These are phyloP conservation scores for Poecilobothrus nobilitatus DNA, from an alignment of 2,888 invertebrate genomes.

Conservation along the genomic window DNA sequence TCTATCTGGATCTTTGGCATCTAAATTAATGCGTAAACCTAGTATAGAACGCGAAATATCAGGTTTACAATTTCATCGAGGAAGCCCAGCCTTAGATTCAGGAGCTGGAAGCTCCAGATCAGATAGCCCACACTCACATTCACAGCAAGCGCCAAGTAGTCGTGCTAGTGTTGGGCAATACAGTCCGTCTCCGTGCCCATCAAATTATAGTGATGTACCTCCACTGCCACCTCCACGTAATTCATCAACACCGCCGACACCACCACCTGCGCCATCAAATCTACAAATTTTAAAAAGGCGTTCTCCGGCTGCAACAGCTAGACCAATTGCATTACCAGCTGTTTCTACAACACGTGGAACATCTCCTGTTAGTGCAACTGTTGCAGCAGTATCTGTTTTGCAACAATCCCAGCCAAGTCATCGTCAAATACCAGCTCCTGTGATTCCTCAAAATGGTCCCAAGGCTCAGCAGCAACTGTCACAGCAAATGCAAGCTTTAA, in stretches of 20 bases:
- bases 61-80: constrained; percentile 53
- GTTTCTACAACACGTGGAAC: constrained; percentile 59
- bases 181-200: constrained; percentile 50
- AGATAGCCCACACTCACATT: constrained; percentile 72
- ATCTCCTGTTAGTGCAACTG: constrained; percentile 56
- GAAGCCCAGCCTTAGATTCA: constrained; percentile 79
- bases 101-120: constrained; percentile 84
- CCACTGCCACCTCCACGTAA: constrained; percentile 58
- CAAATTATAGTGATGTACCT: constrained; percentile 52
- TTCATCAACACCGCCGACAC: constrained; percentile 59
- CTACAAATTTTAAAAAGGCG: constrained; percentile 67
- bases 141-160: constrained; percentile 51
- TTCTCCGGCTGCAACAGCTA: constrained; percentile 63
- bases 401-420: constrained; percentile 27
- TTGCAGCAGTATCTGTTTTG: constrained; percentile 27
- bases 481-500: constrained; percentile 81
- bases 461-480: constrained; percentile 77
- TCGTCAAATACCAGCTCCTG: constrained; percentile 52
- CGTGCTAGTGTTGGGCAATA: constrained; percentile 42
- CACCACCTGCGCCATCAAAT: constrained; percentile 55
- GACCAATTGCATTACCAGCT: constrained; percentile 47
- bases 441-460: constrained; percentile 73
- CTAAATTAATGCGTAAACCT: constrained; percentile 76
- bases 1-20: constrained; percentile 52
- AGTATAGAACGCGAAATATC: constrained; percentile 77